These are phyloP conservation scores for Tuberolachnus salignus DNA, from an alignment of 2,888 invertebrate species.

Conservation along the genomic window DNA sequence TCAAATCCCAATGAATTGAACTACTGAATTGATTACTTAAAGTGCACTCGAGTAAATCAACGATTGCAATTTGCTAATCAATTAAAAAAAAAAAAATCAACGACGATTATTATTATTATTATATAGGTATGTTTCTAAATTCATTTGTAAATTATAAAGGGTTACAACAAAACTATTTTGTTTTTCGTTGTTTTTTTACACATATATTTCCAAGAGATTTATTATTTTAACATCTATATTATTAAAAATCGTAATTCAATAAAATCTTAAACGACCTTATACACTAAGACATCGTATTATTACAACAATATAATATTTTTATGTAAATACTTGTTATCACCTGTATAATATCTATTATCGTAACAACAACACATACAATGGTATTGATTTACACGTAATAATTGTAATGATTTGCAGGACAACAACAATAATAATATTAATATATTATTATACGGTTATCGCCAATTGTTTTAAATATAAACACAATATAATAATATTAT, in stretches of 20 bases:
- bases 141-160: too few species aligned
- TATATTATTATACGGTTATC: too few species aligned
- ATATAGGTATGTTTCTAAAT: too few species aligned
- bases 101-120: background rate
- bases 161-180: background rate
- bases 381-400: constrained; percentile 36
- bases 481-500: background rate
- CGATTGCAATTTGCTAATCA: too few species aligned
- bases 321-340: constrained; percentile 40
- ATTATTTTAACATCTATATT: constrained; percentile 17
- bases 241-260: constrained; percentile 42
- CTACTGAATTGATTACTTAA: too few species aligned
- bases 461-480: background rate
- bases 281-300: constrained; percentile 19
- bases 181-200: constrained; percentile 7
- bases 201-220: constrained; percentile 28
- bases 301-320: background rate
- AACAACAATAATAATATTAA: too few species aligned
- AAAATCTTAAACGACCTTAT: constrained; percentile 43
- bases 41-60: too few species aligned
- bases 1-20: too few species aligned
- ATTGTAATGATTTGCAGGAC: background rate
- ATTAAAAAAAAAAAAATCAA: too few species aligned
- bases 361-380: constrained; percentile 19
- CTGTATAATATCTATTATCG: background rate